phyloP scores from a whole-genome alignment of 2,113 vertebrate genomes.

The Axis porcinus region DNA sequence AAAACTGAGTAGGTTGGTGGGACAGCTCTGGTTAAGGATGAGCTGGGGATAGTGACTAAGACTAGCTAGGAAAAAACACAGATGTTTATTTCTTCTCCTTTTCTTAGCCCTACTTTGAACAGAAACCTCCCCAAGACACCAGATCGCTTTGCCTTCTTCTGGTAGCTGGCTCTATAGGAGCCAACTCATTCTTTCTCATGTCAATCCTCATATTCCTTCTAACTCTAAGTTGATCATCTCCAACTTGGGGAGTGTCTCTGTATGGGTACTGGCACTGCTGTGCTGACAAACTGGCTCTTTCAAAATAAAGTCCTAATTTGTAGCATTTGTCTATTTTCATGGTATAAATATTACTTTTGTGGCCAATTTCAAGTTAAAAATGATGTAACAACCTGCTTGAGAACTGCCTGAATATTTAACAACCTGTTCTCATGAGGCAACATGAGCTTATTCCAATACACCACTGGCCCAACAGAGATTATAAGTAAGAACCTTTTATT shows the following conservation, averaged over 20 bases:
- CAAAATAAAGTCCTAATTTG: background rate
- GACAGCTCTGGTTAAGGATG: background rate
- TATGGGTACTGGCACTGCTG: background rate
- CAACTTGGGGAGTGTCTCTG: background rate
- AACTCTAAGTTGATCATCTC: background rate
- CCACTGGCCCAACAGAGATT: background rate
- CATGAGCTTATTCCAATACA: background rate
- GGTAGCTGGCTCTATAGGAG: background rate
- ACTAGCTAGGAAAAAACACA: background rate
- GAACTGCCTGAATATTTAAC: slow-evolving; percentile 17
- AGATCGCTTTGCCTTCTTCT: background rate
- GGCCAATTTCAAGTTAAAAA: background rate
- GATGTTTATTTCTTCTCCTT: background rate
- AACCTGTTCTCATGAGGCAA: background rate
- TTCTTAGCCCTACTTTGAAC: background rate
- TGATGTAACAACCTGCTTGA: background rate
- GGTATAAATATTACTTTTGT: background rate
- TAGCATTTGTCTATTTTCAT: background rate
- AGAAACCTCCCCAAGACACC: background rate
- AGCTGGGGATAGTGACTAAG: background rate
- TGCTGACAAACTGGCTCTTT: background rate
- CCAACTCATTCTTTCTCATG: background rate
- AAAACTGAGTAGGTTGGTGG: background rate
- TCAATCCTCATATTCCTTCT: background rate
- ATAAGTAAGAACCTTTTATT: background rate